These are phyloP conservation scores for Tuberolachnus salignus DNA, from an alignment of 2,888 invertebrate species.

Conservation along the genomic window DNA sequence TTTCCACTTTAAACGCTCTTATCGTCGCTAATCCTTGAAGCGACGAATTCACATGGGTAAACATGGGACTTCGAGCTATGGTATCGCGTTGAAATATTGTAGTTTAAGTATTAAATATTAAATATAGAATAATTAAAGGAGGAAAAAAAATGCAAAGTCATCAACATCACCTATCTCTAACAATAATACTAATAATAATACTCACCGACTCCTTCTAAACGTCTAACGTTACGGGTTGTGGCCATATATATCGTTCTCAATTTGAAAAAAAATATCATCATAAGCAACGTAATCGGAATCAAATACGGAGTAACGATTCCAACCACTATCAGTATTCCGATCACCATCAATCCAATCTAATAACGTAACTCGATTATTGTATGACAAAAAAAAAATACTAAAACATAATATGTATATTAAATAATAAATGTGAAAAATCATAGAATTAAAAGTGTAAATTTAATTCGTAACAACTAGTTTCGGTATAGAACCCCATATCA, in stretches of 20 bases:
- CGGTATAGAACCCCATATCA: no score
- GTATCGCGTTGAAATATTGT: neutral
- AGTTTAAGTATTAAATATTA: no score
- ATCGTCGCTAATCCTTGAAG: conserved; percentile 81
- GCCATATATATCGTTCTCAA: conserved; percentile 71
- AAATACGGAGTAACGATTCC: conserved; percentile 63
- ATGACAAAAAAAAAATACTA: no score
- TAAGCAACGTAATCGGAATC: conserved; percentile 66
- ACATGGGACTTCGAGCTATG: conserved; percentile 81
- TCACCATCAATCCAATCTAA: conserved; percentile 62
- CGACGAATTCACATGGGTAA: conserved; percentile 79
- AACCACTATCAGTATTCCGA: conserved; percentile 67
- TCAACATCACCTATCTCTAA: neutral
- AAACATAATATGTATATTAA: no score
- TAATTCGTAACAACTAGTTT: no score
- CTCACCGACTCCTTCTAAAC: conserved; percentile 73
- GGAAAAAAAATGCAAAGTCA: no score
- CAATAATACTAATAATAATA: conserved; percentile 55
- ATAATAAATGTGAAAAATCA: no score
- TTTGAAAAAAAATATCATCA: conserved; percentile 69
- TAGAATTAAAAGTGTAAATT: no score
- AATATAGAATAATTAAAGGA: neutral
- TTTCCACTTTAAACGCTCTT: conserved; percentile 75
- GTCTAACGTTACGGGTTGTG: conserved; percentile 74
- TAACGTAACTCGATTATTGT: no score